phyloP scores from a whole-genome alignment of 2,113 vertebrate species.

The Alectura lathami region DNA sequence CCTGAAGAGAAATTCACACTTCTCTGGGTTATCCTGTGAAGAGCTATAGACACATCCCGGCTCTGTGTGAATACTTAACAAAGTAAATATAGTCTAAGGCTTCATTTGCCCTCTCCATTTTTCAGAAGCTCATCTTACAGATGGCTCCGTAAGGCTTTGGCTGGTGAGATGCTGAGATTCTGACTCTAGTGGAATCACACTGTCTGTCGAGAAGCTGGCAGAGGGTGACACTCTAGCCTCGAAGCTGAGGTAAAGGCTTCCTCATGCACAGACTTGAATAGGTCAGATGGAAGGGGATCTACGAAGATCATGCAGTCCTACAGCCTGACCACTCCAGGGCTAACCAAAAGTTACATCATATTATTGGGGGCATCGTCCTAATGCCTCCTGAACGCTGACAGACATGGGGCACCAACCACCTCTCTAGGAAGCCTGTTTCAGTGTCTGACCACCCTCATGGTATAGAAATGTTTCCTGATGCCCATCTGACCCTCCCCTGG shows the following conservation, averaged over 20 bases:
- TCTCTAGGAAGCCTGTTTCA: neutral
- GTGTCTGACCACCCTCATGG: neutral
- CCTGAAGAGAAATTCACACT: neutral
- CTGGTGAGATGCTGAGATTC: neutral
- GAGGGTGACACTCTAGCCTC: neutral
- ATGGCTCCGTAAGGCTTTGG: neutral
- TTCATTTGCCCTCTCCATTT: neutral
- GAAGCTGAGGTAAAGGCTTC: neutral
- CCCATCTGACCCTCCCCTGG: neutral
- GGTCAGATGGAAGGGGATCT: neutral
- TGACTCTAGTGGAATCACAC: neutral
- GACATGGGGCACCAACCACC: neutral
- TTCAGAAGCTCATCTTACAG: neutral
- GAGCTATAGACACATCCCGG: neutral
- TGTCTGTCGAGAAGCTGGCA: neutral
- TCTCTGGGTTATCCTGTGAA: neutral
- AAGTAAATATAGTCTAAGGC: neutral
- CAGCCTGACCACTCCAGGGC: neutral
- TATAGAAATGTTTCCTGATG: neutral
- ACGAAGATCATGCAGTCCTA: neutral
- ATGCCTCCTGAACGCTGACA: neutral
- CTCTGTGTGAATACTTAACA: neutral
- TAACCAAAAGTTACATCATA: neutral
- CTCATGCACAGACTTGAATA: neutral
- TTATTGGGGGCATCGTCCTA: neutral